A percentile compares a stretch with the other conserved stretches of the same genome.
These are phyloP conservation scores for Papilio xuthus DNA, from an alignment of 1,140 invertebrate genomes.

Conservation along the genomic window DNA sequence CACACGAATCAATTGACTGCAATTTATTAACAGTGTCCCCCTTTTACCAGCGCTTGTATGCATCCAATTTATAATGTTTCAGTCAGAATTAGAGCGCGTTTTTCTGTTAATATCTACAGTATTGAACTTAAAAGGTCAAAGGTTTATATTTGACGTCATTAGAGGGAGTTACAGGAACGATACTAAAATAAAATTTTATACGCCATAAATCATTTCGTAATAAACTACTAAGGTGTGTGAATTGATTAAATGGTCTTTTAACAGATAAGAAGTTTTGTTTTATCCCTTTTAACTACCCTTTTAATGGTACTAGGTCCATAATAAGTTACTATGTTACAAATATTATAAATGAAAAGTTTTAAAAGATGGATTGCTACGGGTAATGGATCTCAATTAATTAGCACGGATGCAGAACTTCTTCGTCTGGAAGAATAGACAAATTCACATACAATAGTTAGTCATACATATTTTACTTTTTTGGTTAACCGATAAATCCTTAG, in stretches of 20 bases:
- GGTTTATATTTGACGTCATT: not conserved
- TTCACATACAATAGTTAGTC: no score
- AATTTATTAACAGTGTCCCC: not conserved
- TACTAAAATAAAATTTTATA: not conserved
- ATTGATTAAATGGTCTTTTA: not conserved
- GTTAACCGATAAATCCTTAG: no score
- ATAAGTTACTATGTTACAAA: no score
- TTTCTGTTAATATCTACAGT: not conserved
- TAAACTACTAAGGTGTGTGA: not conserved
- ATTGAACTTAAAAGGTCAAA: not conserved
- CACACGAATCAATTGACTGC: slow-evolving; percentile 16
- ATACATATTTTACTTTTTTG: no score
- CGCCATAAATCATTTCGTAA: not conserved
- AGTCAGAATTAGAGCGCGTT: not conserved
- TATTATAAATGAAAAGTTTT: no score
- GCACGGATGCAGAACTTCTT: no score
- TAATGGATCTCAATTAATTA: no score
- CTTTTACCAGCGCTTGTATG: not conserved
- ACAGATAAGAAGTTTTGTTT: not conserved
- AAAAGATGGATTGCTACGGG: no score
- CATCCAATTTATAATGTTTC: slow-evolving; percentile 4
- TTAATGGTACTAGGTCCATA: no score
- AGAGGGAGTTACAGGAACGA: not conserved
- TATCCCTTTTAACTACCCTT: not conserved
- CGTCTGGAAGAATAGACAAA: no score